A percentile compares a stretch with the other conserved stretches of the same genome.
Evolutionary conservation across 2,113 vertebrate species (phyloP).

Genomic region (Pyrgilauda ruficollis): DNA sequence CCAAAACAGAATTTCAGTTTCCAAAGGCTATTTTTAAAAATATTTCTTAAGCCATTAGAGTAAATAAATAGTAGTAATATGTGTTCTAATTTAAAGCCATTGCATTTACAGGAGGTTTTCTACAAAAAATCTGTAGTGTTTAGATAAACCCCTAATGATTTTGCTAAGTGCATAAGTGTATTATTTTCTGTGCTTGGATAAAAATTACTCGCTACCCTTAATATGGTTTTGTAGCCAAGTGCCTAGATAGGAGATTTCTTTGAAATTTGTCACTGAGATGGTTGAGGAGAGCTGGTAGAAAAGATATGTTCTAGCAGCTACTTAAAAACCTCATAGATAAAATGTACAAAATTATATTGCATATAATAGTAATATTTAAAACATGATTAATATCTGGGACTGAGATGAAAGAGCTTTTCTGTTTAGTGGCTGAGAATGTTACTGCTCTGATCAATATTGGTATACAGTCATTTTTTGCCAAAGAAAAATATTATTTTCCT

Average conservation of each 20-base stretch:
- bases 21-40: background rate
- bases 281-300: background rate
- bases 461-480: background rate
- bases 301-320: background rate
- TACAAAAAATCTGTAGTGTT: background rate
- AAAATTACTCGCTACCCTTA: background rate
- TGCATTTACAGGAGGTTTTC: background rate
- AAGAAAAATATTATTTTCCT: background rate
- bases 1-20: conserved; percentile 23
- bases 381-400: background rate
- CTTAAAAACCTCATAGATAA: background rate
- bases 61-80: background rate
- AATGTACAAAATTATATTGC: background rate
- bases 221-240: background rate
- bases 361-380: background rate
- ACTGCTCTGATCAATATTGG: background rate
- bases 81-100: background rate
- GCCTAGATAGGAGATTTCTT: background rate
- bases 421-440: background rate
- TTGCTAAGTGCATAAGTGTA: background rate
- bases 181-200: background rate
- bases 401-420: background rate
- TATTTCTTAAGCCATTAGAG: background rate
- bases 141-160: background rate
- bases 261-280: background rate